Evolutionary conservation across 2,113 vertebrate genomes (phyloP).

Genomic region (Cettia cetti): DNA sequence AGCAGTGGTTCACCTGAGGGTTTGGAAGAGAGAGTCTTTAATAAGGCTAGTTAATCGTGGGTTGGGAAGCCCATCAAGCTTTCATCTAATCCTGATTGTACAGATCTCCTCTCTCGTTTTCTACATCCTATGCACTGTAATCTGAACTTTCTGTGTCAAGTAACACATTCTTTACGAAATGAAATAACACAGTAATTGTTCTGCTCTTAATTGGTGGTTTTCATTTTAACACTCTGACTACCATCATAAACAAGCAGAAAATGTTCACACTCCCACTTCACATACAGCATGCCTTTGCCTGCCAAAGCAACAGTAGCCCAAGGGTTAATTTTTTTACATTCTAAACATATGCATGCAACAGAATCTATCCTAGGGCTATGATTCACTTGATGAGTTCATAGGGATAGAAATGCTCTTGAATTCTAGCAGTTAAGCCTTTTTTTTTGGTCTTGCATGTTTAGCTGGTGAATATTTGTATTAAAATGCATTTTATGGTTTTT

Average conservation of each 20-base stretch:
- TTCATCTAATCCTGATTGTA: background rate
- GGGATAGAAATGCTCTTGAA: background rate
- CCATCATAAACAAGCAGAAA: background rate
- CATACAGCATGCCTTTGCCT: background rate
- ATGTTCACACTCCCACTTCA: background rate
- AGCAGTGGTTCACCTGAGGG: background rate
- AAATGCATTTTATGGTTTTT: background rate
- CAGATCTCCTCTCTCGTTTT: background rate
- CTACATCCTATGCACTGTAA: background rate
- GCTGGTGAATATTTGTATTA: background rate
- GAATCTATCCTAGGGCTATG: conserved; percentile 23
- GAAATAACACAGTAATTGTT: conserved; percentile 22
- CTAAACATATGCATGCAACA: background rate
- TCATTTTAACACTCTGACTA: conserved; percentile 30
- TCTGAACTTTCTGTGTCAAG: background rate
- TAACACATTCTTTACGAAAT: background rate
- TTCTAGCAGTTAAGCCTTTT: conserved; percentile 4
- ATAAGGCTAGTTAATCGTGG: background rate
- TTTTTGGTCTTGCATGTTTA: background rate
- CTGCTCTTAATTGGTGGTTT: conserved; percentile 25
- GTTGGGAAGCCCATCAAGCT: background rate
- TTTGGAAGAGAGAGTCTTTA: background rate
- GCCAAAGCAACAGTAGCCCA: background rate
- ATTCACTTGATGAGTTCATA: conserved; percentile 17
- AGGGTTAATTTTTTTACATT: conserved; percentile 30